A percentile compares a stretch with the other conserved stretches of the same genome.
Evolutionary conservation across 2,797 vertebrate species (phyloP).

Genomic region (Oreochromis grahami): DNA sequence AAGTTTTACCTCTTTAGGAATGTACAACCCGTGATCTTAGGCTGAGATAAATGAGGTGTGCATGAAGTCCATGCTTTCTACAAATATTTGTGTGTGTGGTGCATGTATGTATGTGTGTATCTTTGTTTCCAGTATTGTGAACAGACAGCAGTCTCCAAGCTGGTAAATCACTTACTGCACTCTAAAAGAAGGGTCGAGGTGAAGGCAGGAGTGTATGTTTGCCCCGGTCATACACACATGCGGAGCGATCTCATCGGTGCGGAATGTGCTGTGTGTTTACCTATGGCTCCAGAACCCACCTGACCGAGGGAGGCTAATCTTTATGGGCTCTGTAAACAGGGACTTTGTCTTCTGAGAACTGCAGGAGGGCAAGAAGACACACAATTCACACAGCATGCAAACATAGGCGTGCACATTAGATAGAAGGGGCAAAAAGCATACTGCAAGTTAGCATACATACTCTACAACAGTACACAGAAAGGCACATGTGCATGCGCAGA

Average conservation of each 20-base stretch:
- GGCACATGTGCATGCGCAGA: neutral
- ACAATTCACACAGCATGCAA: slow-evolving; percentile 45
- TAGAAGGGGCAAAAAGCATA: neutral
- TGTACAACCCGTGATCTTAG: slow-evolving; percentile 57
- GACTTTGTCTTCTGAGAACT: slow-evolving; percentile 78
- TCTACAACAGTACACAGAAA: slow-evolving; percentile 17
- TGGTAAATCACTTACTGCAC: slow-evolving; percentile 81
- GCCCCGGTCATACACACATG: slow-evolving; percentile 72
- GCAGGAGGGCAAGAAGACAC: slow-evolving; percentile 41
- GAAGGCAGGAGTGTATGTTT: slow-evolving; percentile 78
- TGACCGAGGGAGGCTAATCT: slow-evolving; percentile 80
- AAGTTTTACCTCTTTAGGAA: slow-evolving; percentile 60
- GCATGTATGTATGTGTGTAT: slow-evolving; percentile 38
- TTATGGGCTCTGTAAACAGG: slow-evolving; percentile 81
- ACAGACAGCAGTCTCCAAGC: slow-evolving; percentile 68
- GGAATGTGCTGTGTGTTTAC: slow-evolving; percentile 80
- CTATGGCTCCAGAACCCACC: slow-evolving; percentile 78
- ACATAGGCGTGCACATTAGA: neutral
- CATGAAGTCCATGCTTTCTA: slow-evolving; percentile 69
- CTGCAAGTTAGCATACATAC: neutral
- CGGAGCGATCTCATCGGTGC: slow-evolving; percentile 75
- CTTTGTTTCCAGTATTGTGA: slow-evolving; percentile 67
- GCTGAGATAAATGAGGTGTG: slow-evolving; percentile 75
- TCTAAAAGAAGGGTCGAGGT: slow-evolving; percentile 69
- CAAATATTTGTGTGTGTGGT: slow-evolving; percentile 75